Conservation (phyloP, 2,113 vertebrate genomes). For the Oxyura jamaicensis region DNA sequence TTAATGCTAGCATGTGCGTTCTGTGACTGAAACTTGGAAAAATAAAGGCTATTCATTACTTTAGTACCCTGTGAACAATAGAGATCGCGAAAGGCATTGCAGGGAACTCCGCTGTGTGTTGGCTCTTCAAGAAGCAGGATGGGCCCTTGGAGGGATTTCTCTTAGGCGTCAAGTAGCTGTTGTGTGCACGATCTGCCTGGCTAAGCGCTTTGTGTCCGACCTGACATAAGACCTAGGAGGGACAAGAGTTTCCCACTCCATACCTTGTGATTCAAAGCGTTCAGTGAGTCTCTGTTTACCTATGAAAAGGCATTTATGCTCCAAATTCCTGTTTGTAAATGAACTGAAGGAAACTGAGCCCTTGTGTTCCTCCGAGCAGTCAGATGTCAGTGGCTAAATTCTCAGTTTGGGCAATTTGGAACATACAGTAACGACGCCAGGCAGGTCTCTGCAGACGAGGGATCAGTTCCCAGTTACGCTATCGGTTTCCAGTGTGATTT, state of each 20-base stretch:
- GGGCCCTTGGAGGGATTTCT: slow-evolving; percentile 29
- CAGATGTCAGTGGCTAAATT: background rate
- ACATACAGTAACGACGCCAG: background rate
- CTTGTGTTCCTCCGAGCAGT: fast-evolving
- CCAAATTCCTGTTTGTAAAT: background rate
- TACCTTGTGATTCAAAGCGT: background rate
- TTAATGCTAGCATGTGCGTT: slow-evolving; percentile 42
- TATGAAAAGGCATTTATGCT: background rate
- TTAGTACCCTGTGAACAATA: slow-evolving; percentile 34
- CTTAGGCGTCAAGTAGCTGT: slow-evolving; percentile 53
- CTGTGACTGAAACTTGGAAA: slow-evolving; percentile 55
- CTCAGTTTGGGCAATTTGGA: background rate
- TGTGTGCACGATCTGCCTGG: slow-evolving; percentile 60
- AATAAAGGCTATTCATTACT: slow-evolving; percentile 69
- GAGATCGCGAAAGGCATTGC: slow-evolving; percentile 54
- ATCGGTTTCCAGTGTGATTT: background rate
- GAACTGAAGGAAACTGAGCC: background rate
- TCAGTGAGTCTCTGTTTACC: background rate
- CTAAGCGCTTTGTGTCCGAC: slow-evolving; percentile 47
- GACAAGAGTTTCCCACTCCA: background rate
- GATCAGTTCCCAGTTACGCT: background rate
- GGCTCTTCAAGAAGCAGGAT: slow-evolving; percentile 46
- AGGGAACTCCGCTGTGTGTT: slow-evolving; percentile 51
- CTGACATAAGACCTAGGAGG: background rate
- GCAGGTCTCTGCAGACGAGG: background rate